A percentile compares a stretch with the other conserved stretches of the same genome.
Evolutionary conservation across 2,113 vertebrate species (phyloP).

Genomic region (Struthio camelus): DNA sequence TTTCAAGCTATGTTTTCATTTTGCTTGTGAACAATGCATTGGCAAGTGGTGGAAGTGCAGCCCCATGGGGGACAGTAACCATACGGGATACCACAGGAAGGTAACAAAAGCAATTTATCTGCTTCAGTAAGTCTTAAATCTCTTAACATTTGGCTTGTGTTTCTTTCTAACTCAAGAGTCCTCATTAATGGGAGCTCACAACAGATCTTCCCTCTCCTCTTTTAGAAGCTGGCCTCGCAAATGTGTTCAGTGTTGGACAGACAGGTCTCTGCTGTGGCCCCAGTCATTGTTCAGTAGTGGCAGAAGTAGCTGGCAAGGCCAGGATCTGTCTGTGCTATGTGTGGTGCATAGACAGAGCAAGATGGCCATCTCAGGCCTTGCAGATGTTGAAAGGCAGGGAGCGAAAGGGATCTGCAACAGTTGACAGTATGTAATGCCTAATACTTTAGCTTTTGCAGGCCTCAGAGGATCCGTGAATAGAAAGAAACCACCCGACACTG

Average conservation of each 20-base stretch:
- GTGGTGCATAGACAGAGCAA: background rate
- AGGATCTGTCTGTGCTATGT: background rate
- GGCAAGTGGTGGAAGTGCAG: background rate
- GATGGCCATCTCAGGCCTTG: background rate
- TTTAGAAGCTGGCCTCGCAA: background rate
- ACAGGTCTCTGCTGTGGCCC: background rate
- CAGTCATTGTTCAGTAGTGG: background rate
- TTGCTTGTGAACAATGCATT: background rate
- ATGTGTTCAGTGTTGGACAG: background rate
- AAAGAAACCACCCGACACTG: slow-evolving; percentile 49
- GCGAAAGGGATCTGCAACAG: background rate
- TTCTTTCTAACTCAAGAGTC: background rate
- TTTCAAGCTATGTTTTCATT: background rate
- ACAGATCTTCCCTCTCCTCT: background rate
- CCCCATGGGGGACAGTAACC: background rate
- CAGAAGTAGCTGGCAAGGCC: background rate
- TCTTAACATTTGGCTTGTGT: background rate
- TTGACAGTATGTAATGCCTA: background rate
- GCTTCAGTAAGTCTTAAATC: background rate
- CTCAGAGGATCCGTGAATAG: slow-evolving; percentile 53
- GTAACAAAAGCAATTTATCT: background rate
- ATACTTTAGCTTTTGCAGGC: slow-evolving; percentile 20
- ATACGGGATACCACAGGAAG: background rate
- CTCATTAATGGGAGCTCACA: background rate
- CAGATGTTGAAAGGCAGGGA: background rate